Base-by-base conservation (phyloP, 2,113 vertebrate species). In the Xiphophorus maculatus region DNA sequence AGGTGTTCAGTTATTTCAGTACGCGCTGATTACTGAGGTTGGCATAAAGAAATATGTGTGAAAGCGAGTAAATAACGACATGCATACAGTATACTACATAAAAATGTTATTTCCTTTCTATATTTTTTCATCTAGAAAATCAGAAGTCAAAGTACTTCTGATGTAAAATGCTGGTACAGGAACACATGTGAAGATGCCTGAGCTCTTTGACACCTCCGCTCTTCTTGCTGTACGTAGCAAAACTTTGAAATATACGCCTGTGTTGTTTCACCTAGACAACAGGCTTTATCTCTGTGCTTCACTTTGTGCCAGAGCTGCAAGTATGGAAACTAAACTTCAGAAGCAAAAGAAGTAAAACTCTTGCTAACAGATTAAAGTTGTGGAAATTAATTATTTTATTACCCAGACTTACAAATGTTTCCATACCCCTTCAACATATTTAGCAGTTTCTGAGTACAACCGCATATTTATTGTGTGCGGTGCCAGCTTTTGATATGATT, bases 221-320 rank as follows among this genome's bases (percentile, higher is more conserved):
- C 63, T 37, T 74, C 9, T 37, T 63, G 27, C 60, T 15, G 69
- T 33, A 74, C 69, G 63, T 63, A 54, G 33, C 28, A 72, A 74
- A 71, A 64, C 37, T 85, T 84, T 84, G 64, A 76, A 84, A 78
- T 85, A 89, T 76, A 84, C 86, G 85, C 62, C 66, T 54, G 72
- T 66, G 65, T 74, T 61, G 75, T 48, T 32, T 14, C 51, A 60
- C 69, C 37, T 42, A 74, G 69, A 78, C 80, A 60, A 77, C 25
- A 67, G 37, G 65, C 44, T 79, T 44, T 79, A 28, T 82, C 82
- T 84, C 12, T 80, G 71, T 77, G 76, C 66, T 35, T 77, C 62
- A 63, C 71, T 66, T 44, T 42, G 61, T 76, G 78, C 76, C 82
- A 69, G 15, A 51, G 42, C 33, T 77, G 60, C 58, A 70, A 61